These are phyloP conservation scores for Stichopus chloronotus DNA, from an alignment of 35 echinoderm and acorn worm species.

Conservation along the genomic window DNA sequence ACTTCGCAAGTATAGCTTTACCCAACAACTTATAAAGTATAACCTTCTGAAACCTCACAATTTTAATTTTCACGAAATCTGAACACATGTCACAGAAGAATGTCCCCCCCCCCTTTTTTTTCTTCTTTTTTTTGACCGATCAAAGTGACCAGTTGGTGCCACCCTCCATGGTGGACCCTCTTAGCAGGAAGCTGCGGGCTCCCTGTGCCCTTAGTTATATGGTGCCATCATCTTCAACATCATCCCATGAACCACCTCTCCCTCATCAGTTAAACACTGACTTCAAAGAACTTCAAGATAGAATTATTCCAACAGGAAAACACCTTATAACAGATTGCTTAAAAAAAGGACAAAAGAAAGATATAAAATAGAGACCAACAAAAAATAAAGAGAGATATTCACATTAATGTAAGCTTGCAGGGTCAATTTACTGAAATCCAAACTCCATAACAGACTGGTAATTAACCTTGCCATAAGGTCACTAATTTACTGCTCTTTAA, in stretches of 20 bases:
- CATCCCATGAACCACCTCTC: background rate
- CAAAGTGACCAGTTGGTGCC: background rate
- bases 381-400: background rate
- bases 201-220: background rate
- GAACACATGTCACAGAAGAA: too few species aligned
- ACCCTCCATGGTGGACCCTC: too few species aligned
- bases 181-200: too few species aligned
- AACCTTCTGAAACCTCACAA: too few species aligned
- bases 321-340: background rate
- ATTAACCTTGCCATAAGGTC: constrained; percentile 37
- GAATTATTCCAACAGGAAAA: background rate
- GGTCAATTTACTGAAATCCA: constrained; percentile 38
- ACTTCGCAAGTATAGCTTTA: too few species aligned
- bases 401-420: constrained; percentile 42
- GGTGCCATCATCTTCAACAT: constrained; percentile 2
- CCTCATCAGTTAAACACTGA: background rate
- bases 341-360: background rate
- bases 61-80: too few species aligned
- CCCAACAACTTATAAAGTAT: too few species aligned
- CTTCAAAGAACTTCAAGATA: background rate
- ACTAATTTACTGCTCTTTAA: constrained; percentile 44
- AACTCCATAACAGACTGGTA: constrained; percentile 1
- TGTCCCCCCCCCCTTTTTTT: background rate
- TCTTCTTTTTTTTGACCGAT: constrained; percentile 10
- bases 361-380: background rate